Evolutionary conservation across 2,113 vertebrate species (phyloP), one percentile per base, ranked within the genome.

Genomic region (Strigops habroptila): DNA sequence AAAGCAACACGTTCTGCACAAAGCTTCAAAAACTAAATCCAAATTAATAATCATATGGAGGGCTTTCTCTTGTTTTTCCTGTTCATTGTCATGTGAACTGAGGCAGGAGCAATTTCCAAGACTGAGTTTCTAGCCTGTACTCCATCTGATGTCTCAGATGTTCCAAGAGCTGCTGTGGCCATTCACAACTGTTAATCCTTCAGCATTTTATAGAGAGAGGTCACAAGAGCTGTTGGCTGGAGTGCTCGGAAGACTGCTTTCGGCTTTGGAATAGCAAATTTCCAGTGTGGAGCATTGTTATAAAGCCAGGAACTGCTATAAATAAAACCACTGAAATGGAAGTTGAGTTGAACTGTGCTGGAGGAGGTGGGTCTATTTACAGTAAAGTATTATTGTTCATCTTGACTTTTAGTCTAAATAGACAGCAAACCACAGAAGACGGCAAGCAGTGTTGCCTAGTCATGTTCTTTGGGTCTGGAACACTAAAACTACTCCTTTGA

Each of bases 211-310:
- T 91, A 79, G 95, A 94, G 39, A 35, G 30, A 85, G 41, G 88
- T 94, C 74, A 78, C 90, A 92, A 82, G 88, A 96, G 69, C 85
- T 95, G 49, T 95, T 96, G 87, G 84, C 94, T 86, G 71, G 44
- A 92, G 83, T 41, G 39, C 75, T 91, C 14, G 48, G 89, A 93
- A 96, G 92, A 85, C 95, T 95, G 74, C 86, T 93, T 84, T 94
- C 43, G 8, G 85, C 67, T 82, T 94, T 89, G 95, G 94, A 93
- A 97, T 89, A 94, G 78, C 90, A 95, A 83, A 86, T 91, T 96
- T 94, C 94, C 95, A 93, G 86, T 93, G 81, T 76, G 39, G 49
- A 84, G 80, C 60, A 46, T 89, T 80, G 77, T 93, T 97, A 62
- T 17, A 84, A 90, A 94, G 90, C 82, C 86, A 82, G 90, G 82